Evolutionary conservation across 2,113 vertebrate species (phyloP).

Genomic region (Oxygymnocypris stewartii): DNA sequence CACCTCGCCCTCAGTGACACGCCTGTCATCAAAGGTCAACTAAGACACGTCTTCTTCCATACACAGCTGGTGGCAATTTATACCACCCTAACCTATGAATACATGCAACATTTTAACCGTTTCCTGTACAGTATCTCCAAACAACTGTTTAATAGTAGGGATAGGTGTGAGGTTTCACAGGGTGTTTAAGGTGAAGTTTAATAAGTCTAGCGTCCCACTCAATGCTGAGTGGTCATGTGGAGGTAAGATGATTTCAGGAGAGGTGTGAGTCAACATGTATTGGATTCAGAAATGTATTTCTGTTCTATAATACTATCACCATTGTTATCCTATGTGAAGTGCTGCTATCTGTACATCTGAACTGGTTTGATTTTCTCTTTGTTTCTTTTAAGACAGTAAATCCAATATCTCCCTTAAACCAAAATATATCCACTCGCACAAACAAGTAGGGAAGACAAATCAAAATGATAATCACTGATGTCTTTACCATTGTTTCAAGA

Average conservation of each 20-base stretch:
- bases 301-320: background rate
- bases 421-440: too few species aligned
- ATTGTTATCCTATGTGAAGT: background rate
- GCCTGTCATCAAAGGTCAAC: background rate
- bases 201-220: background rate
- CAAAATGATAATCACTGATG: too few species aligned
- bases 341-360: background rate
- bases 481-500: too few species aligned
- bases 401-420: too few species aligned
- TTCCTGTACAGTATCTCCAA: background rate
- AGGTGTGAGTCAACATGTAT: background rate
- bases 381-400: too few species aligned
- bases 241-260: background rate
- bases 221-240: background rate
- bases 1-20: too few species aligned
- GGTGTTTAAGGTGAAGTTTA: background rate
- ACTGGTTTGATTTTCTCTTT: background rate
- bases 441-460: too few species aligned
- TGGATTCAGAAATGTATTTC: background rate
- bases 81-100: background rate
- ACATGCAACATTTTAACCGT: background rate
- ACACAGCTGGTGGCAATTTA: background rate
- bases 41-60: background rate
- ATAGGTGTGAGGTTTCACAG: background rate
- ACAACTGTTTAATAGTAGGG: background rate